These are phyloP conservation scores for Mechanitis messenoides DNA, from an alignment of 2,888 invertebrate species.

Conservation along the genomic window DNA sequence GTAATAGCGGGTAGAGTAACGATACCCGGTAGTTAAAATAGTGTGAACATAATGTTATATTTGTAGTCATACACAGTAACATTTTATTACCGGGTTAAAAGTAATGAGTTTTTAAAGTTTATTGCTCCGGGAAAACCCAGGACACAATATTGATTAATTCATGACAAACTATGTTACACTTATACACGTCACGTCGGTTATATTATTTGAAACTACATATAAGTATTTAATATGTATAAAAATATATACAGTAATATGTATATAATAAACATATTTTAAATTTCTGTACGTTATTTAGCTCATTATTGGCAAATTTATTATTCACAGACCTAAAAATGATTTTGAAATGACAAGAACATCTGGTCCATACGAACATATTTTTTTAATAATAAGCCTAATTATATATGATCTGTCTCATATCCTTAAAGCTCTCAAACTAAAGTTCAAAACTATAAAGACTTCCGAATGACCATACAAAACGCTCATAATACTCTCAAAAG, in stretches of 20 bases:
- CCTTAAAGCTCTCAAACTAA: background rate
- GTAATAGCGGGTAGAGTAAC: no score
- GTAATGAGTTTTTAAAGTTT: constrained; percentile 16
- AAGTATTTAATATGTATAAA: no score
- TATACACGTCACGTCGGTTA: background rate
- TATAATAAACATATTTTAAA: no score
- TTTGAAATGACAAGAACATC: no score
- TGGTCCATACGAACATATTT: no score
- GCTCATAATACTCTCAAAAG: constrained; percentile 20
- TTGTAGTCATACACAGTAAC: no score
- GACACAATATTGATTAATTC: constrained; percentile 33
- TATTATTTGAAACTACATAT: background rate
- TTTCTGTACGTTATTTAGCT: no score
- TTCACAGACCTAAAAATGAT: no score
- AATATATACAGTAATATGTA: no score
- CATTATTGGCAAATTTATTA: no score
- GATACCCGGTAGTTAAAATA: no score
- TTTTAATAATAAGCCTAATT: background rate
- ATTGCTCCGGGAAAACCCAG: constrained; percentile 33
- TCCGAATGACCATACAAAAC: constrained; percentile 6
- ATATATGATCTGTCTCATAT: background rate
- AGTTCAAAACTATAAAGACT: constrained; percentile 1
- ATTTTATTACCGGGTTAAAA: background rate
- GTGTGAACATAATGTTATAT: no score
- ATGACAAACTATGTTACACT: constrained; percentile 13